phyloP scores from a whole-genome alignment of 1,140 invertebrate genomes.

The Drosophila parabipectinata region DNA sequence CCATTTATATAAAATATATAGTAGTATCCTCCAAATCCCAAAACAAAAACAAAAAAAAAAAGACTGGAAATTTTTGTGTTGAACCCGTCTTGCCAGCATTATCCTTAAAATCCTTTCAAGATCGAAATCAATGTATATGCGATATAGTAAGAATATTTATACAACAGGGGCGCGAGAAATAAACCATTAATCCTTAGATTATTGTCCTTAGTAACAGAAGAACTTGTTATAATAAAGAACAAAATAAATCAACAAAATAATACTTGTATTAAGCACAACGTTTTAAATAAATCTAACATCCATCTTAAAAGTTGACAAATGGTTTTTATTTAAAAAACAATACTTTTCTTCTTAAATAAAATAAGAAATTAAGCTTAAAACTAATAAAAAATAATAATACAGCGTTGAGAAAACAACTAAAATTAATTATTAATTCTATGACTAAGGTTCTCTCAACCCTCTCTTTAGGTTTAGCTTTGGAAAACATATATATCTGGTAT shows the following conservation, averaged over 20 bases:
- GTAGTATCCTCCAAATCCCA: too few relatives aligned
- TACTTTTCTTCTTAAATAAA: neutral
- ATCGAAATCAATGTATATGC: neutral
- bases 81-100: neutral
- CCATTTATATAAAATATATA: too few relatives aligned
- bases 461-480: neutral
- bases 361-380: neutral
- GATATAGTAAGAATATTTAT: neutral
- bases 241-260: conserved; percentile 28
- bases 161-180: neutral
- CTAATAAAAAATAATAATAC: neutral
- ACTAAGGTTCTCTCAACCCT: neutral
- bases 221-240: conserved; percentile 36
- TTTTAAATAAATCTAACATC: neutral
- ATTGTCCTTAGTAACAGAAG: conserved; percentile 13
- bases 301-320: too few relatives aligned
- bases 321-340: too few relatives aligned
- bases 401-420: too few relatives aligned
- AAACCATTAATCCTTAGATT: conserved; percentile 6
- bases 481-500: too few relatives aligned
- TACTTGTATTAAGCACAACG: conserved; percentile 1
- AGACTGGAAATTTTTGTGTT: neutral
- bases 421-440: neutral
- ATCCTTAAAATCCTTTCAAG: neutral
- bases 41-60: neutral